Evolutionary conservation across 2,113 vertebrate species (phyloP).

Genomic region (Microcebus ravelobensis): DNA sequence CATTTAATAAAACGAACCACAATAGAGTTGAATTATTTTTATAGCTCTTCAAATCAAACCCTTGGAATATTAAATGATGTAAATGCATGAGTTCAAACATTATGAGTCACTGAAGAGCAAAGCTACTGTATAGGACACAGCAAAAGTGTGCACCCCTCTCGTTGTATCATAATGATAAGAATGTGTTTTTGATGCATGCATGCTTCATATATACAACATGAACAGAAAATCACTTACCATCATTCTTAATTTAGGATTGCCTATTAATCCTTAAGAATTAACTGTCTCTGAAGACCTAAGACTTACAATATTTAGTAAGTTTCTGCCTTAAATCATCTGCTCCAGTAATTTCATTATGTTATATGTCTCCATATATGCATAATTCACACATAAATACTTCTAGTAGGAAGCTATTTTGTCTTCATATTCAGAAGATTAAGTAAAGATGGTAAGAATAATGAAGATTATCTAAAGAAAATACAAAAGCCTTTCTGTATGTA

Average conservation of each 20-base stretch:
- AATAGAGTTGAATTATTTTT: constrained; percentile 41
- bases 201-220: not conserved
- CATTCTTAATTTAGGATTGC: constrained; percentile 70
- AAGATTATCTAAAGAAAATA: constrained; percentile 38
- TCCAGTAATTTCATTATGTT: constrained; percentile 77
- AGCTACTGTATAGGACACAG: not conserved
- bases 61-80: constrained; percentile 49
- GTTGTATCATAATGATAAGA: not conserved
- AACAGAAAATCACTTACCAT: constrained; percentile 66
- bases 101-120: constrained; percentile 56
- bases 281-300: constrained; percentile 58
- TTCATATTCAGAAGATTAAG: constrained; percentile 70
- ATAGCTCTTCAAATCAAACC: constrained; percentile 57
- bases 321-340: constrained; percentile 53
- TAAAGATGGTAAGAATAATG: constrained; percentile 40
- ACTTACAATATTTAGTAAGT: constrained; percentile 57
- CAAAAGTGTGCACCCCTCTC: not conserved
- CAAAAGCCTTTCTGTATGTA: not conserved
- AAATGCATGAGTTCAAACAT: constrained; percentile 29
- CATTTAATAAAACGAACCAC: constrained; percentile 56
- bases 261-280: constrained; percentile 73
- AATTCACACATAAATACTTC: constrained; percentile 76
- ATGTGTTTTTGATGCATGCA: constrained; percentile 34
- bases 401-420: constrained; percentile 23
- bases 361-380: constrained; percentile 45